phyloP scores from a whole-genome alignment of 2,888 invertebrate species.

The Pseudanteris insignis region DNA sequence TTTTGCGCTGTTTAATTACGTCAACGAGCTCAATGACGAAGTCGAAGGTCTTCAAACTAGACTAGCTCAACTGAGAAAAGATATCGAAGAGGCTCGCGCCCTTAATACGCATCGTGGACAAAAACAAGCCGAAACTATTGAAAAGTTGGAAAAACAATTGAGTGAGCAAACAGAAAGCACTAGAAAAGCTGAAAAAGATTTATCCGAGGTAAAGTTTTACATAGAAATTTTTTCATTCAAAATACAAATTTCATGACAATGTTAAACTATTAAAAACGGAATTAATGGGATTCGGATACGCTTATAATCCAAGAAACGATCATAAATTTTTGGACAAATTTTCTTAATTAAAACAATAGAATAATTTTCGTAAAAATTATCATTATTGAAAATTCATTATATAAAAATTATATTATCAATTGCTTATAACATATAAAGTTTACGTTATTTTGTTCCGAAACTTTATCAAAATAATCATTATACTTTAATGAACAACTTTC shows the following conservation, averaged over 20 bases:
- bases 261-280: neutral
- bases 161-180: constrained; percentile 66
- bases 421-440: no score
- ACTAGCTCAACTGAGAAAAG: constrained; percentile 72
- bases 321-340: no score
- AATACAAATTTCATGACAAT: neutral
- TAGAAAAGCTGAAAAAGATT: constrained; percentile 62
- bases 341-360: no score
- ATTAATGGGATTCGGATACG: no score
- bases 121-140: constrained; percentile 72
- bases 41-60: constrained; percentile 78
- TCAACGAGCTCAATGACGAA: constrained; percentile 88
- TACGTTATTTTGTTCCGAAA: no score
- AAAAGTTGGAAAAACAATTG: constrained; percentile 68
- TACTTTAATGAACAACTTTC: no score
- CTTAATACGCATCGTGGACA: constrained; percentile 70
- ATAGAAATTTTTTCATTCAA: constrained; percentile 1
- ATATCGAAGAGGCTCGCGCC: constrained; percentile 74
- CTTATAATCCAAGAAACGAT: no score
- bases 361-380: no score
- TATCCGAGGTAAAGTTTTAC: constrained; percentile 53
- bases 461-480: no score
- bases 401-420: no score
- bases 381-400: no score
- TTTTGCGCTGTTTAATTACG: constrained; percentile 90